Evolutionary conservation across 2,888 invertebrate genomes (phyloP).

Genomic region (Eristalis pertinax): DNA sequence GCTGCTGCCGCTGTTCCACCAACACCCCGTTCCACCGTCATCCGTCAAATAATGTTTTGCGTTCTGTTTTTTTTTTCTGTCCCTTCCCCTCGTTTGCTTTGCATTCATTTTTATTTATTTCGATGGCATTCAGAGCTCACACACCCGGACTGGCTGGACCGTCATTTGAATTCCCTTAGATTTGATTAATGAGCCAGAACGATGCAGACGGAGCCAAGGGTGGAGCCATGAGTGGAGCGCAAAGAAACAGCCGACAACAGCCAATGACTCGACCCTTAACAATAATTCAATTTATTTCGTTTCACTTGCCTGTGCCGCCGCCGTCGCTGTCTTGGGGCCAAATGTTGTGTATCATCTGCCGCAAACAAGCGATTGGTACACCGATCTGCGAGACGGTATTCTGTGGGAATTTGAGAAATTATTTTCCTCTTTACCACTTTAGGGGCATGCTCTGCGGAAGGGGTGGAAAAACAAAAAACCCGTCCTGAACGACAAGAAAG

Average conservation of each 20-base stretch:
- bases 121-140: background rate
- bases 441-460: conserved; percentile 10
- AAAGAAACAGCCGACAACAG: conserved; percentile 49
- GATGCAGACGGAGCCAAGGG: conserved; percentile 7
- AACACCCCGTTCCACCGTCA: background rate
- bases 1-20: background rate
- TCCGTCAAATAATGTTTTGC: background rate
- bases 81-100: background rate
- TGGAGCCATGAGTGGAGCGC: background rate
- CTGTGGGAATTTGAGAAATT: conserved; percentile 25
- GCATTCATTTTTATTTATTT: conserved; percentile 36
- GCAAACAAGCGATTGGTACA: conserved; percentile 1
- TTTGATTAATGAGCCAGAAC: conserved; percentile 66
- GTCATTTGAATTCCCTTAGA: conserved; percentile 57
- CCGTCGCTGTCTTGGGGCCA: conserved; percentile 2
- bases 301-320: background rate
- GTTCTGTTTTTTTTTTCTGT: background rate
- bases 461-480: background rate
- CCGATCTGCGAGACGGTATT: background rate
- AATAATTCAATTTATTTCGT: conserved; percentile 60
- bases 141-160: background rate
- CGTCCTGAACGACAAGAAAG: conserved; percentile 16
- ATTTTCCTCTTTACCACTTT: conserved; percentile 5
- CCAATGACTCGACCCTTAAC: conserved; percentile 57
- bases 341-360: conserved; percentile 36